These are phyloP conservation scores for Platyura marginata DNA, from an alignment of 1,140 invertebrate species.

Conservation along the genomic window DNA sequence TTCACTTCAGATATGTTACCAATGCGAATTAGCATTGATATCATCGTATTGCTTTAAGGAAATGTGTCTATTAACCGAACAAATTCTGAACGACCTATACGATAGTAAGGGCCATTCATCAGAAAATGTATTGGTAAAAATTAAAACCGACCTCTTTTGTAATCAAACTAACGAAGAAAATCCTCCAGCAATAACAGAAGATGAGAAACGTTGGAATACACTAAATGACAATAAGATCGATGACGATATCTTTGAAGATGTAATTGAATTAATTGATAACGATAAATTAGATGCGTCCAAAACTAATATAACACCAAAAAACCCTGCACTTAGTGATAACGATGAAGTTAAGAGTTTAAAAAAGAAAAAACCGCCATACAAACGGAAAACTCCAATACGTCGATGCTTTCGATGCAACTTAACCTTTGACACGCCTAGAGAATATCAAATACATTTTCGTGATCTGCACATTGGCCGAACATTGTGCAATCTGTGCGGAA, in stretches of 20 bases:
- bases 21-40: neutral
- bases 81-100: neutral
- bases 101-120: neutral
- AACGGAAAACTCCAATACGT: neutral
- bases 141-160: no score
- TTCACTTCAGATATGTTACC: neutral
- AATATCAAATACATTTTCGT: neutral
- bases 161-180: neutral
- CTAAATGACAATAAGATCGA: no score
- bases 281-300: neutral
- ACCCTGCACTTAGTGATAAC: no score
- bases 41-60: neutral
- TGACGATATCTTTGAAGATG: no score
- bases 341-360: neutral
- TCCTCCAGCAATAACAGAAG: neutral
- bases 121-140: no score
- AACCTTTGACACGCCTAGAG: neutral
- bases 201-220: no score
- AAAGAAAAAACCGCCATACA: neutral
- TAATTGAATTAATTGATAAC: neutral
- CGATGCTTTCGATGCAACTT: neutral
- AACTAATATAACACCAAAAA: no score
- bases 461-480: neutral
- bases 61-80: neutral
- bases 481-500: neutral